phyloP scores from a whole-genome alignment of 2,888 invertebrate genomes.

The Patella depressa region DNA sequence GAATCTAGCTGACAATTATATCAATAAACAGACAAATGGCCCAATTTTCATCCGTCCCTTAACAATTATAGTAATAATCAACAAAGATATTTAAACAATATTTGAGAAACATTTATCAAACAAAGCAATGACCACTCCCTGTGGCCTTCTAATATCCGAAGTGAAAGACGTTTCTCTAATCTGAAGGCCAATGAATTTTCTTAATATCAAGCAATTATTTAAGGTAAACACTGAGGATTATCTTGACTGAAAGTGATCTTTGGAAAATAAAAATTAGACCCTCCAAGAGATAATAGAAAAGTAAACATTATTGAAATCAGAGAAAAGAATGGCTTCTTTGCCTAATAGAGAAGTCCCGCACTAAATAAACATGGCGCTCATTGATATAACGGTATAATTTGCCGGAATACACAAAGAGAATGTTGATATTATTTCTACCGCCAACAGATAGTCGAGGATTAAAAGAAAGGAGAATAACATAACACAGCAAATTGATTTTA shows the following conservation, averaged over 20 bases:
- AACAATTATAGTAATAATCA: not conserved
- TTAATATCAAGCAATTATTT: conserved; percentile 5
- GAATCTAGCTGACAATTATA: too few relatives aligned
- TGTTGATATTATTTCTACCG: not conserved
- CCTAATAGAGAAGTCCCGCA: conserved; percentile 7
- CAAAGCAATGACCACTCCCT: not conserved
- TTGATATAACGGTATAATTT: conserved; percentile 2
- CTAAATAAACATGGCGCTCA: not conserved
- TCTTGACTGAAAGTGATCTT: conserved; percentile 5
- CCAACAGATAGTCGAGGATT: not conserved
- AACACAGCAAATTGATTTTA: too few relatives aligned
- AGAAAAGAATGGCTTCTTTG: conserved; percentile 3
- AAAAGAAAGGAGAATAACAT: too few relatives aligned
- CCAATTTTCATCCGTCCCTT: not conserved
- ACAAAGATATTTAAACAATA: not conserved
- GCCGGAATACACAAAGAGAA: conserved; percentile 4
- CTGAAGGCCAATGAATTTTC: conserved; percentile 6
- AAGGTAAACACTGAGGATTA: not conserved
- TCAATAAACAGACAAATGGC: not conserved
- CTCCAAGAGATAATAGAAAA: conserved; percentile 3
- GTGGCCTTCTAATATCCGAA: not conserved
- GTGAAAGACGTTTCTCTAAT: not conserved
- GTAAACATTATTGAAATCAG: not conserved
- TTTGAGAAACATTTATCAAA: conserved; percentile 7
- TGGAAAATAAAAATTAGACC: conserved; percentile 4